Evolutionary conservation across 2,797 vertebrate species (phyloP), one percentile per base, ranked within the genome.

Genomic region (Vultur gryphus): DNA sequence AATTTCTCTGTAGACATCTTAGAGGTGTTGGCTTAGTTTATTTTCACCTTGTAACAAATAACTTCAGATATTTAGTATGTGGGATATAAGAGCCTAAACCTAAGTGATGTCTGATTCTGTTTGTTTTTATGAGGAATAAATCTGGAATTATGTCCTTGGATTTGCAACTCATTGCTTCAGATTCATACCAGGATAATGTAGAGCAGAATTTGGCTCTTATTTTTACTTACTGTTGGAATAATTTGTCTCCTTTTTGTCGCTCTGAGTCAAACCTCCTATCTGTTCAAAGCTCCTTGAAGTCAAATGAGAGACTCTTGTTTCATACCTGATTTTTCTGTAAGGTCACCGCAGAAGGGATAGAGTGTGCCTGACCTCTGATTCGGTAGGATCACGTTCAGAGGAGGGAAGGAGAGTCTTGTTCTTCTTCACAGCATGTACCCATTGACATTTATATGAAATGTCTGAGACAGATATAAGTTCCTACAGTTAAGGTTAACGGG

Each of bases 31-130:
- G 26, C 61, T 89, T 54, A 6, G 9, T 92, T 95, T 92, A 23
- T 90, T 87, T 79, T 95, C 49, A 71, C 57, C 28, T 48, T 79
- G 58, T 81, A 46, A 71, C 75, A 89, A 72, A 37, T 69, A 73
- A 35, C 19, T 49, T 94, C 41, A 58, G 61, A 35, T 89, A 46
- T 12, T 90, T 83, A 11, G 31, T 70, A 31, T 51, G 33, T 86
- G 87, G 51, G 46, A 80, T 93, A 23, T 86, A 93, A 90, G 84
- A 95, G 44, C 89, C 81, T 94, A 95, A 96, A 82, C 66, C 48
- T 89, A 77, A 83, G 23, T n/a, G 28, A 31, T 67, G 9, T 59
- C 44, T 59, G 51, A 76, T 70, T 94, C 41, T 91, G 14, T 66
- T 84, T 75, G 29, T 7, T 92, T 93, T 85, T 48, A 49, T 78